Conservation (phyloP, 2,888 invertebrate species). For the Aquatica leii region DNA sequence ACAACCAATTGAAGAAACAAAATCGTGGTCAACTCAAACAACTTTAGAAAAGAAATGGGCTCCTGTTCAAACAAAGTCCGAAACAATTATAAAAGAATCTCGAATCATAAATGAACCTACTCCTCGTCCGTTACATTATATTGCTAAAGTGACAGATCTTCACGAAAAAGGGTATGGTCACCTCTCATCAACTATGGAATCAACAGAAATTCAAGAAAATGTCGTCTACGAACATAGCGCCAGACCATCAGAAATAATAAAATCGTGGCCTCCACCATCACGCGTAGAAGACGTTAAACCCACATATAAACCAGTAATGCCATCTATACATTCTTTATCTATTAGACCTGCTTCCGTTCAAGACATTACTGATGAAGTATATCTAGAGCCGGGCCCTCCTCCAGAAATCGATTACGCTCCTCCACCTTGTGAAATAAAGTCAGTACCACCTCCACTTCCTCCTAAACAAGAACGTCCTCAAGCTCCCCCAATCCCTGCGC, state of each 20-base stretch:
- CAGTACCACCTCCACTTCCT: conserved; percentile 59
- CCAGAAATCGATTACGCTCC: conserved; percentile 73
- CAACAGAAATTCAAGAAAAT: conserved; percentile 35
- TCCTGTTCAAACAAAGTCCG: conserved; percentile 48
- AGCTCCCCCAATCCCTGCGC: conserved; percentile 59
- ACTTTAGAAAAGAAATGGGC: conserved; percentile 58
- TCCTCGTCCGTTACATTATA: conserved; percentile 52
- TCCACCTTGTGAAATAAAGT: conserved; percentile 62
- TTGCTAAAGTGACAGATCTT: conserved; percentile 60
- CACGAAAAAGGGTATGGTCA: conserved; percentile 50
- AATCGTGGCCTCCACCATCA: conserved; percentile 61
- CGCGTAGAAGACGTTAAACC: conserved; percentile 56
- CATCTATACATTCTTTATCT: conserved; percentile 49
- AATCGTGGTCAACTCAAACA: conserved; percentile 57
- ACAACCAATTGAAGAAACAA: conserved; percentile 49
- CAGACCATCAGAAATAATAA: conserved; percentile 62
- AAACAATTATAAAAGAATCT: conserved; percentile 45
- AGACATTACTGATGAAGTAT: conserved; percentile 62
- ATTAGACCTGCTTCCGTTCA: conserved; percentile 59
- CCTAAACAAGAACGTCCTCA: conserved; percentile 59
- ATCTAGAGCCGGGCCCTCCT: conserved; percentile 72
- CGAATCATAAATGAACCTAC: conserved; percentile 42
- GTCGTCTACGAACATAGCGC: conserved; percentile 57
- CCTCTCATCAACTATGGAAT: conserved; percentile 16
- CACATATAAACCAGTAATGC: conserved; percentile 44